A percentile compares a stretch with the other conserved stretches of the same genome.
Conservation (phyloP, 2,888 invertebrate genomes). For the Aleiodes leptofemur region DNA sequence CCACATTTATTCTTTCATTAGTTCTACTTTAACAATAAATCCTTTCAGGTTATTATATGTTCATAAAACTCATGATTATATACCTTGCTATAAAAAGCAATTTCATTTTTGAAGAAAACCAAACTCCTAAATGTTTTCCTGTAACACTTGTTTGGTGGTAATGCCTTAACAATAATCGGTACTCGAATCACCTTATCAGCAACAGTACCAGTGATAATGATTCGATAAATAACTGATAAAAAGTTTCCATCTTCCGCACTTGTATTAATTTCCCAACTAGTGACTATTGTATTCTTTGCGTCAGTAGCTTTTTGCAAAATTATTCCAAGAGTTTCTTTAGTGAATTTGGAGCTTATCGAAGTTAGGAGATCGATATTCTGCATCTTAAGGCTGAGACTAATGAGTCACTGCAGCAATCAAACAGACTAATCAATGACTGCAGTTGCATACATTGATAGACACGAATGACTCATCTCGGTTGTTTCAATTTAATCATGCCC, state of each 20-base stretch:
- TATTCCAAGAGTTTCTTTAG: background rate
- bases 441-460: no score
- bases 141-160: background rate
- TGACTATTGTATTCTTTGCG: background rate
- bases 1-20: no score
- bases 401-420: no score
- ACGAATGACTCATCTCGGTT: no score
- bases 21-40: background rate
- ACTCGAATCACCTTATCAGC: background rate
- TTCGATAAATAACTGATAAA: background rate
- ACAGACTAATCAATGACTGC: no score
- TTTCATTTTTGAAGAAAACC: conserved; percentile 3
- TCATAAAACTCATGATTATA: background rate
- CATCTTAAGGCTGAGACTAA: background rate
- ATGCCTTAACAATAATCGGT: background rate
- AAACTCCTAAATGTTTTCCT: background rate
- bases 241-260: background rate
- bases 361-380: background rate
- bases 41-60: background rate
- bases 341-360: background rate
- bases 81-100: background rate
- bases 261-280: background rate
- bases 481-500: no score
- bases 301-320: conserved; percentile 1
- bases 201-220: background rate